Evolutionary conservation across 2,797 vertebrate genomes (phyloP), one percentile per base, ranked within the genome.

Genomic region (Chaetophractus vellerosus): DNA sequence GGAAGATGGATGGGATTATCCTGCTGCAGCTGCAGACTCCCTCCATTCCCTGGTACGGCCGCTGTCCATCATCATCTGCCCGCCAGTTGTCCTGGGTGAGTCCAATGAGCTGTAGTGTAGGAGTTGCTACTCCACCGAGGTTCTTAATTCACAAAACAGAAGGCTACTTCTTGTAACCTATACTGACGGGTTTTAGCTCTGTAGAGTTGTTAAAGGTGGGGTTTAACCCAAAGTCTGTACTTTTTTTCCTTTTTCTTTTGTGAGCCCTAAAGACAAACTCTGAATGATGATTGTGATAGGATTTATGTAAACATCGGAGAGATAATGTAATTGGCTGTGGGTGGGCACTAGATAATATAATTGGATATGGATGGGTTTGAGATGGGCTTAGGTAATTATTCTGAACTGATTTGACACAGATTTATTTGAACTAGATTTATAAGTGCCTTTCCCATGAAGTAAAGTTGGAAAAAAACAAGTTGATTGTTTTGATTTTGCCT

Each of bases 401-500:
- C 87, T 90, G 88, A 69, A 63, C 10, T 94, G 96, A 96, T 89
- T 92, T 2, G 14, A 90, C 95, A 92, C 88, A 97, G 82, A 96
- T 97, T 97, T 96, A 87, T 93, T 93, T 96, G 90, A 45, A 90
- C 66, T 92, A 66, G 66, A 88, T 96, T 96, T 94, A 38, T 95
- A 94, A 94, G 87, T 92, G 96, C 74, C 85, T 97, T 95, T 94
- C 68, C 31, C 93, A 86, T 96, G 82, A 96, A 96, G 94, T 81
- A 87, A 89, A 95, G 55, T 78, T 81, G 66, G 88, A 33, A 64
- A 59, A 68, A 72, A 81, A 91, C 45, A 88, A 90, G 50, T 88
- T 72, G 36, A 91, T 91, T 94, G 79, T 79, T 96, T 97, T 95
- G 88, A 95, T 80, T 96, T 96, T 96, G 84, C 59, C 63, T 94